Conservation (phyloP, 2,113 vertebrate species). For the Cisticola juncidis region DNA sequence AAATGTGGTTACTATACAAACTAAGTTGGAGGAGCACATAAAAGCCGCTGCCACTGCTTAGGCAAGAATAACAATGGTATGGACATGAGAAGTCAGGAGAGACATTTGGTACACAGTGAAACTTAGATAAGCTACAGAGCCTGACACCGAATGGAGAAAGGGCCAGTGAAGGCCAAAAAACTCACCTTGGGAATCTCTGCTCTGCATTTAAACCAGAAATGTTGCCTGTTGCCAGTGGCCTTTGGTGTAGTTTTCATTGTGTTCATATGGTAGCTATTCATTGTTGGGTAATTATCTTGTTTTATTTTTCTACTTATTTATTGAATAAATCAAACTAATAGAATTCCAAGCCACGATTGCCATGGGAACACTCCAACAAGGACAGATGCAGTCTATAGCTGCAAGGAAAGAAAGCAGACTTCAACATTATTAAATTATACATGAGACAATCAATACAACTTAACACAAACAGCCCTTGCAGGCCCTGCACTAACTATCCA, state of each 20-base stretch:
- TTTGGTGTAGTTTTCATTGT: constrained; percentile 51
- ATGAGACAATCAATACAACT: constrained; percentile 62
- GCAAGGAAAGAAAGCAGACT: constrained; percentile 48
- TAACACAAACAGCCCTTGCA: constrained; percentile 58
- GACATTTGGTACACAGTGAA: background rate
- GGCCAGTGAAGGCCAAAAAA: constrained; percentile 14
- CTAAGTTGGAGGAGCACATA: background rate
- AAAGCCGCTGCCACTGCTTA: background rate
- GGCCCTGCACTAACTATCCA: background rate
- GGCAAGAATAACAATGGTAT: background rate
- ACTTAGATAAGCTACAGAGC: background rate
- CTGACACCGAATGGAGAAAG: background rate
- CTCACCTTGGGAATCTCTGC: background rate
- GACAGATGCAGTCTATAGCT: constrained; percentile 63
- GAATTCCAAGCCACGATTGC: constrained; percentile 71
- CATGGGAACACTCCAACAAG: constrained; percentile 70
- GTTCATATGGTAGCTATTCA: constrained; percentile 69
- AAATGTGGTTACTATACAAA: background rate
- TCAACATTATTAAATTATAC: constrained; percentile 65
- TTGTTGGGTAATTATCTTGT: constrained; percentile 72
- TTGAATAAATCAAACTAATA: constrained; percentile 79
- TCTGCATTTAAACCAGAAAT: background rate
- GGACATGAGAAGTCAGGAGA: background rate
- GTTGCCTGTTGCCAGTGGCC: background rate
- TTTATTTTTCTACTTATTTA: constrained; percentile 80